Percentiles rank a stretch among this genome's conserved stretches.
phyloP scores from a whole-genome alignment of 2,888 invertebrate species.

The Spatulosminthurus flaviceps region DNA sequence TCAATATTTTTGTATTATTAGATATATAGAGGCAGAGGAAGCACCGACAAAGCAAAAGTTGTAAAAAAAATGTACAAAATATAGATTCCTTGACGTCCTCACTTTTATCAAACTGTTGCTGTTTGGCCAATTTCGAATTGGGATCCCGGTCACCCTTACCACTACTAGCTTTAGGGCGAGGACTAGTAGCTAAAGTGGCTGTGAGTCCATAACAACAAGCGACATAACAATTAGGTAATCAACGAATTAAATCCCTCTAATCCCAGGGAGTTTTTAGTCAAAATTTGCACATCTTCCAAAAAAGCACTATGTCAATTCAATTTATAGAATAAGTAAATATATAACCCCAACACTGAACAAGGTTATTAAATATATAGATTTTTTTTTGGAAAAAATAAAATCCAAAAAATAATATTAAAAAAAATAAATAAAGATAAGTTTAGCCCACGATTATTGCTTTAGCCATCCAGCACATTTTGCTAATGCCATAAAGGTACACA shows the following conservation, averaged over 20 bases:
- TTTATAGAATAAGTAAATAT: conserved; percentile 16
- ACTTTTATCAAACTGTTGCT: conserved; percentile 64
- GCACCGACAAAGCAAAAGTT: conserved; percentile 24
- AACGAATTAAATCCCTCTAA: conserved; percentile 40
- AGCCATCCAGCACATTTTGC: conserved; percentile 45
- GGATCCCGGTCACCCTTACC: conserved; percentile 64
- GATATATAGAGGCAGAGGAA: conserved; percentile 15
- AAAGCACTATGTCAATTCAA: conserved; percentile 35
- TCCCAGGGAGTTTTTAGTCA: conserved; percentile 38
- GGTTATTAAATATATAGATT: conserved; percentile 13
- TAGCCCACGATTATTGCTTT: conserved; percentile 40
- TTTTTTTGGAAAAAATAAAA: conserved; percentile 7
- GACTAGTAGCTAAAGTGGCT: conserved; percentile 64
- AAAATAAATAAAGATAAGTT: too few relatives aligned
- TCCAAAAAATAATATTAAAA: too few relatives aligned
- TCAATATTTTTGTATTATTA: too few relatives aligned
- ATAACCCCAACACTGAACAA: conserved; percentile 33
- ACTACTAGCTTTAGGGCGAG: conserved; percentile 64
- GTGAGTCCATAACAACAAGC: conserved; percentile 63
- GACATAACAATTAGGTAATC: conserved; percentile 60
- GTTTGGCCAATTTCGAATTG: conserved; percentile 64
- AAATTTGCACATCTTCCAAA: conserved; percentile 39
- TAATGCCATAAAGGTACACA: conserved; percentile 33
- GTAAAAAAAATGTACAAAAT: conserved; percentile 25
- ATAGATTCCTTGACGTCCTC: conserved; percentile 60